These are phyloP conservation scores for Xestia c-nigrum DNA, from an alignment of 2,888 invertebrate genomes.

Conservation along the genomic window DNA sequence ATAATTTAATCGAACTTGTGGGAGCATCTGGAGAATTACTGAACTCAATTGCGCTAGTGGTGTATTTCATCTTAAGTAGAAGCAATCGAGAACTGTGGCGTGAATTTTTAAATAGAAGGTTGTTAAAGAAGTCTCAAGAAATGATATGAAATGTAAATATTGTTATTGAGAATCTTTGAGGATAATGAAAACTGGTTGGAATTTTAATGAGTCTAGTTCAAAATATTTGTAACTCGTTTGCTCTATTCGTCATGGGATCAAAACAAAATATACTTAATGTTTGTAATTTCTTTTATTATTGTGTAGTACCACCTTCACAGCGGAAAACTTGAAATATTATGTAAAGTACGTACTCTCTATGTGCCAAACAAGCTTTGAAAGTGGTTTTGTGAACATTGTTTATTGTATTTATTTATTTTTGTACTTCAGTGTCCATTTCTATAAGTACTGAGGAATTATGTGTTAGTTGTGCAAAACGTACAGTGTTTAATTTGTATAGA, in stretches of 20 bases:
- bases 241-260: neutral
- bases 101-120: neutral
- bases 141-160: neutral
- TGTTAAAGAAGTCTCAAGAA: neutral
- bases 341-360: neutral
- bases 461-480: neutral
- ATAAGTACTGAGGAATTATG: neutral
- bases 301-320: neutral
- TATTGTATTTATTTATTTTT: neutral
- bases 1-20: slow-evolving; percentile 1
- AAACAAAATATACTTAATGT: neutral
- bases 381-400: neutral
- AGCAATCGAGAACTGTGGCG: slow-evolving; percentile 9
- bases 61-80: neutral
- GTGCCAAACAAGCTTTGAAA: neutral
- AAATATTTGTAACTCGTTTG: slow-evolving; percentile 16
- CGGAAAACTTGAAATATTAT: neutral
- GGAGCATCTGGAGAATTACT: slow-evolving; percentile 3
- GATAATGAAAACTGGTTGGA: slow-evolving; percentile 10
- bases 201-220: slow-evolving; percentile 10
- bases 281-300: neutral
- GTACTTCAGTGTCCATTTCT: neutral
- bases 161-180: neutral
- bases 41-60: neutral
- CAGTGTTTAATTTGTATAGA: neutral